Conservation (phyloP, 1,140 invertebrate genomes). For the Temnothorax nylanderi region DNA sequence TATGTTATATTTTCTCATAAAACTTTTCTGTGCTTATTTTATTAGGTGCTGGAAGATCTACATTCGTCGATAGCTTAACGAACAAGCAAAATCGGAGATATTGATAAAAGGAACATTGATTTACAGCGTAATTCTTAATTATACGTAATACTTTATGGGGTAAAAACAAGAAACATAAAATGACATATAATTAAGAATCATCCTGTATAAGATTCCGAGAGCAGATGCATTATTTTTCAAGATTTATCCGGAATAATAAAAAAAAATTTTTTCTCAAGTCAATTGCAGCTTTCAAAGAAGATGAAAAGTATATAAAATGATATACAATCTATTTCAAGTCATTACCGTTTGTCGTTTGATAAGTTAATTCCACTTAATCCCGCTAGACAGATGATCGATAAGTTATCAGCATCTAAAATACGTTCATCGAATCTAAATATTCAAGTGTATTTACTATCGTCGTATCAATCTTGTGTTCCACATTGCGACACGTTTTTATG, state of each 20-base stretch:
- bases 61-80: neutral
- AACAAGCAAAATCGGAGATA: neutral
- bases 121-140: neutral
- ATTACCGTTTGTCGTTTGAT: neutral
- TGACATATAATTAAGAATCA: neutral
- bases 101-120: neutral
- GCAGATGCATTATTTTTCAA: neutral
- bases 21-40: slow-evolving; percentile 2
- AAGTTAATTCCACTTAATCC: neutral
- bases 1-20: slow-evolving; percentile 76
- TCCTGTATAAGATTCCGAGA: neutral
- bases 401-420: neutral
- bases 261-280: no score
- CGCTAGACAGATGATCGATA: neutral
- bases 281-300: neutral
- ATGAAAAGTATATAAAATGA: neutral
- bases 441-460: neutral
- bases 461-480: neutral
- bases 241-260: neutral
- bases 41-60: neutral
- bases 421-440: neutral
- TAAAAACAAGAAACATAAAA: neutral
- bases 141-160: neutral
- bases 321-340: neutral
- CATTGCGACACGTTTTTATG: slow-evolving; percentile 3